Evolutionary conservation across 2,113 vertebrate genomes (phyloP).

Genomic region (Onychostruthus taczanowskii): DNA sequence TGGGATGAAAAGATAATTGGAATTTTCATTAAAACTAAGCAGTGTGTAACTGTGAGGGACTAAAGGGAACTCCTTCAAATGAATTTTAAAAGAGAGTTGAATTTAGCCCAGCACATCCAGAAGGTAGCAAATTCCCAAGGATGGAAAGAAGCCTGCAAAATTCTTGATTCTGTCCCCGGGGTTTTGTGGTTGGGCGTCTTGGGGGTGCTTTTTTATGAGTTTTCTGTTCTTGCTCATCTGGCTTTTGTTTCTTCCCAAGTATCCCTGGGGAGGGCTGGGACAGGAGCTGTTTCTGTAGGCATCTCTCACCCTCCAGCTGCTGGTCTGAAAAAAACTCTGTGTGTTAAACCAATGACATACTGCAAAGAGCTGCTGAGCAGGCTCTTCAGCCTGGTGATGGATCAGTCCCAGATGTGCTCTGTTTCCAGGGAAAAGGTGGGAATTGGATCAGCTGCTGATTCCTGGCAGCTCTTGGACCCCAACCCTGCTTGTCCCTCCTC

Average conservation of each 20-base stretch:
- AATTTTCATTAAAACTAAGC: background rate
- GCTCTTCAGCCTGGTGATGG: fast-evolving
- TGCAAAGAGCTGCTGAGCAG: background rate
- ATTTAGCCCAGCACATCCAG: background rate
- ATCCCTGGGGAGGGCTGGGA: background rate
- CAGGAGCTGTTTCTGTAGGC: background rate
- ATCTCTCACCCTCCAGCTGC: background rate
- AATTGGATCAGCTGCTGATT: background rate
- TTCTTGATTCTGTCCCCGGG: background rate
- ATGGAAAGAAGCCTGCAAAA: background rate
- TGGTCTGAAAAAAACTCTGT: background rate
- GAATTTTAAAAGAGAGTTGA: background rate
- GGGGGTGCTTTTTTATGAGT: background rate
- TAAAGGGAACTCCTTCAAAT: background rate
- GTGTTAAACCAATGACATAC: fast-evolving
- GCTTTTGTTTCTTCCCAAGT: background rate
- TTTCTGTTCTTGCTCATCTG: background rate
- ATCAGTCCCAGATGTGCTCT: background rate
- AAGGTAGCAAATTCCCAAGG: background rate
- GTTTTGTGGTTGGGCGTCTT: background rate
- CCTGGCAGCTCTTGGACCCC: background rate
- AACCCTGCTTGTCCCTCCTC: background rate
- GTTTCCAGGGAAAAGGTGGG: background rate
- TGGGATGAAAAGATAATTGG: background rate
- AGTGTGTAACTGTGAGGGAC: background rate